phyloP scores from a whole-genome alignment of 1,140 invertebrate genomes.

The Antheraea pernyi region DNA sequence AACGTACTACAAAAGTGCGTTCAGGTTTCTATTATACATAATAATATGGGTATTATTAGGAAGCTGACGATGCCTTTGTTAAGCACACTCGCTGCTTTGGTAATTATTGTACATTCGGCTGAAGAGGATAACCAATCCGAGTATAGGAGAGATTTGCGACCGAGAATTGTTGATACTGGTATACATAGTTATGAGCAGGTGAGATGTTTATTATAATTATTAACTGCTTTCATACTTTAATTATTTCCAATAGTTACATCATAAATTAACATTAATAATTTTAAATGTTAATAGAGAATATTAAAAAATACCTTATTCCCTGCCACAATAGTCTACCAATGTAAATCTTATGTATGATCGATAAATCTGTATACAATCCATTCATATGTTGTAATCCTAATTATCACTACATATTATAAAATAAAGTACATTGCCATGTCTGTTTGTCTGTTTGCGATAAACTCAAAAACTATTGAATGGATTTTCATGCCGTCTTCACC shows the following conservation, averaged over 20 bases:
- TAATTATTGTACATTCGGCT: constrained; percentile 65
- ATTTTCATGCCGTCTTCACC: too few relatives aligned
- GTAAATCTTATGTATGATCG: too few relatives aligned
- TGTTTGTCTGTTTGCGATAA: too few relatives aligned
- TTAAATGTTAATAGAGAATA: too few relatives aligned
- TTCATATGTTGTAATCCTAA: too few relatives aligned
- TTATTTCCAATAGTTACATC: background rate
- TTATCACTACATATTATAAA: too few relatives aligned
- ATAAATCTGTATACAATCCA: too few relatives aligned
- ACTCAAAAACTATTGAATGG: too few relatives aligned
- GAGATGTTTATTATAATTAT: constrained; percentile 5
- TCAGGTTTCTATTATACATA: constrained; percentile 23
- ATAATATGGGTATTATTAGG: constrained; percentile 68
- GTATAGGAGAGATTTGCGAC: constrained; percentile 40
- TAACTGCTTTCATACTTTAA: background rate
- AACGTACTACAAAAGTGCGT: constrained; percentile 30
- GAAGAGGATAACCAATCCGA: constrained; percentile 56
- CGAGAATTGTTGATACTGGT: constrained; percentile 41
- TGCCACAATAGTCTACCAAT: too few relatives aligned
- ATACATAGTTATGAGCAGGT: constrained; percentile 55
- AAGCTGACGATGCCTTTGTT: constrained; percentile 57
- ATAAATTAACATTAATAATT: too few relatives aligned
- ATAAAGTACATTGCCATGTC: too few relatives aligned
- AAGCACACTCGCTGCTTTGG: constrained; percentile 67
- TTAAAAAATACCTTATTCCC: too few relatives aligned